phyloP scores from a whole-genome alignment of 2,797 vertebrate genomes.

The Melanotaenia nigrans region DNA sequence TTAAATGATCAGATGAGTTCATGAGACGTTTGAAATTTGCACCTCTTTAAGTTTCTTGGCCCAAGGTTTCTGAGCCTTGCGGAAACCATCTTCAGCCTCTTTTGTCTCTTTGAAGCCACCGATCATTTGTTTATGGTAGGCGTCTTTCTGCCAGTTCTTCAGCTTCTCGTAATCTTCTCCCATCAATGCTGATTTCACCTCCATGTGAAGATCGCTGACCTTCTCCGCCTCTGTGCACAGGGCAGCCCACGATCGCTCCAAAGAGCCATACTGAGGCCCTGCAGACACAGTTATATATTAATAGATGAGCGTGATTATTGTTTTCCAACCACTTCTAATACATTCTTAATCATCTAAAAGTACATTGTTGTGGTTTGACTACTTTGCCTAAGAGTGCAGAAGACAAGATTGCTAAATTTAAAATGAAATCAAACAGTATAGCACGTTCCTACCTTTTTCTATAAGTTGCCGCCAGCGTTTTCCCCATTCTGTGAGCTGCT shows the following conservation, averaged over 20 bases:
- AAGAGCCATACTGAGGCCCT: conserved; percentile 96
- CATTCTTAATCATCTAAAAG: neutral
- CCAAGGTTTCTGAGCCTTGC: conserved; percentile 99
- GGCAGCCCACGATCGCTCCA: conserved; percentile 93
- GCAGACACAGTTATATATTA: conserved; percentile 14
- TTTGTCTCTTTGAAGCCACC: conserved; percentile 98
- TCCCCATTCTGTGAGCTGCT: conserved; percentile 97
- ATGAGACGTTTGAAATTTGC: conserved; percentile 15
- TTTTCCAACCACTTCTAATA: neutral
- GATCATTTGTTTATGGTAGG: conserved; percentile 99
- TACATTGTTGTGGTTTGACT: neutral
- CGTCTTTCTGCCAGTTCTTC: conserved; percentile 98
- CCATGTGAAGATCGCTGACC: conserved; percentile 96
- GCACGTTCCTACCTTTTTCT: conserved; percentile 87
- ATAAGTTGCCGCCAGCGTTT: conserved; percentile 95
- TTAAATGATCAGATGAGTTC: neutral
- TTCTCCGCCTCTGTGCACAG: conserved; percentile 95
- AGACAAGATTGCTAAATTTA: neutral
- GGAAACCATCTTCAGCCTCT: conserved; percentile 95
- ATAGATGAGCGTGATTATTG: neutral
- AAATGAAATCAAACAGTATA: neutral
- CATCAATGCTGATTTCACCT: conserved; percentile 93
- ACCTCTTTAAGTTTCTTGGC: conserved; percentile 99
- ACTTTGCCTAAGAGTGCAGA: neutral
- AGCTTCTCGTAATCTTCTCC: conserved; percentile 96